phyloP scores from a whole-genome alignment of 2,888 invertebrate genomes.

The Lacanobia oleracea region DNA sequence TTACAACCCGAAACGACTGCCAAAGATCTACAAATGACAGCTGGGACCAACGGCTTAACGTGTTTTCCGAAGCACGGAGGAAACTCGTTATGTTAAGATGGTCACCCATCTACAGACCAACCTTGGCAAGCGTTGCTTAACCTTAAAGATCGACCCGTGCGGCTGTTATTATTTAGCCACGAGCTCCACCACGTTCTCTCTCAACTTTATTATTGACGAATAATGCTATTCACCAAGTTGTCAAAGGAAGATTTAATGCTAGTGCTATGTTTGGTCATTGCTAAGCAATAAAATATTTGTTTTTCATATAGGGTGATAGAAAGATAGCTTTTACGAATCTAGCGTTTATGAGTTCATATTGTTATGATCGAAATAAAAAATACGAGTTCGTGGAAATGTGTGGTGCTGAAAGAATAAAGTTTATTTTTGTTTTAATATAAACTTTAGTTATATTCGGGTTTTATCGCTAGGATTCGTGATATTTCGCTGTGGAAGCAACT shows the following conservation, averaged over 20 bases:
- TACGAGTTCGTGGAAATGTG: conserved; percentile 58
- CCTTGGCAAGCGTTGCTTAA: too few relatives aligned
- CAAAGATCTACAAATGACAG: too few relatives aligned
- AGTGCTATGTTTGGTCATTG: not conserved
- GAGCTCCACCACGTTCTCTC: too few relatives aligned
- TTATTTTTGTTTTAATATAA: conserved; percentile 45
- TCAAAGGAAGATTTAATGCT: not conserved
- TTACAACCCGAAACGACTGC: too few relatives aligned
- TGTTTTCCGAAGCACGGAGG: too few relatives aligned
- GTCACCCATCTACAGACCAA: too few relatives aligned
- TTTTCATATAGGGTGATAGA: not conserved
- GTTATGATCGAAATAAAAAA: conserved; percentile 60
- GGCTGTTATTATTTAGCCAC: too few relatives aligned
- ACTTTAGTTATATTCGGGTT: conserved; percentile 16
- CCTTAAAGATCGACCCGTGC: too few relatives aligned
- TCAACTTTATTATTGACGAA: too few relatives aligned
- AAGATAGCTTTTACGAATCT: conserved; percentile 24
- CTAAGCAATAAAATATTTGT: conserved; percentile 8
- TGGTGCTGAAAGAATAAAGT: conserved; percentile 40
- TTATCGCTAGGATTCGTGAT: conserved; percentile 7
- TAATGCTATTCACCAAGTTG: not conserved
- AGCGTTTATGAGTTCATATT: conserved; percentile 49
- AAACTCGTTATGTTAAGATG: too few relatives aligned
- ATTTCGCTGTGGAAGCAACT: not conserved
- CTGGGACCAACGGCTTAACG: too few relatives aligned